phyloP scores from a whole-genome alignment of 2,888 invertebrate genomes.

The Serrognathus titanus region DNA sequence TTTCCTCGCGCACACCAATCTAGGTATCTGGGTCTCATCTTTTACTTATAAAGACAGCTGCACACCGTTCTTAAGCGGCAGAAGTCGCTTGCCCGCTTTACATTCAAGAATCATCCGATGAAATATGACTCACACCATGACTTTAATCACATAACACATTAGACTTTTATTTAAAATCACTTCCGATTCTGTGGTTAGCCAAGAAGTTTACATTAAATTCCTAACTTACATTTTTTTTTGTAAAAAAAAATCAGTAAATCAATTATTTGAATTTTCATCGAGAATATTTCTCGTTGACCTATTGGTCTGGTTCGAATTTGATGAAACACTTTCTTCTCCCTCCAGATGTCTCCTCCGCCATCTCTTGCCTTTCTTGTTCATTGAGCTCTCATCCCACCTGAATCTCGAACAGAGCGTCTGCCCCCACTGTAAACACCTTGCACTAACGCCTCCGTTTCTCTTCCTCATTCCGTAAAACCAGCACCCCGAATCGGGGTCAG shows the following conservation, averaged over 20 bases:
- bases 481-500: constrained; percentile 42
- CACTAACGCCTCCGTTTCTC: constrained; percentile 27
- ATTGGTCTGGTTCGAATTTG: constrained; percentile 35
- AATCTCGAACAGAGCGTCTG: constrained; percentile 6
- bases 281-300: constrained; percentile 24
- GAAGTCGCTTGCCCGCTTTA: constrained; percentile 27
- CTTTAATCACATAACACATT: too few relatives aligned
- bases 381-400: constrained; percentile 4
- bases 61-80: constrained; percentile 21
- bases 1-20: constrained; percentile 19
- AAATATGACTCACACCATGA: background rate
- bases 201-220: too few relatives aligned
- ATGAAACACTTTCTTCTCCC: constrained; percentile 42
- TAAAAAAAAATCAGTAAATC: too few relatives aligned
- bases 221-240: background rate
- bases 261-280: too few relatives aligned
- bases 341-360: constrained; percentile 12
- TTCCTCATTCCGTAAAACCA: constrained; percentile 43
- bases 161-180: too few relatives aligned
- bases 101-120: background rate
- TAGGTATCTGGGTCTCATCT: constrained; percentile 41
- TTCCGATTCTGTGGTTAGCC: too few relatives aligned
- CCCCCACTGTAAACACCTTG: constrained; percentile 20
- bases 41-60: constrained; percentile 40
- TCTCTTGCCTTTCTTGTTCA: constrained; percentile 11